Evolutionary conservation across 1,140 invertebrate species (phyloP).

Genomic region (Drosophila ananassae): DNA sequence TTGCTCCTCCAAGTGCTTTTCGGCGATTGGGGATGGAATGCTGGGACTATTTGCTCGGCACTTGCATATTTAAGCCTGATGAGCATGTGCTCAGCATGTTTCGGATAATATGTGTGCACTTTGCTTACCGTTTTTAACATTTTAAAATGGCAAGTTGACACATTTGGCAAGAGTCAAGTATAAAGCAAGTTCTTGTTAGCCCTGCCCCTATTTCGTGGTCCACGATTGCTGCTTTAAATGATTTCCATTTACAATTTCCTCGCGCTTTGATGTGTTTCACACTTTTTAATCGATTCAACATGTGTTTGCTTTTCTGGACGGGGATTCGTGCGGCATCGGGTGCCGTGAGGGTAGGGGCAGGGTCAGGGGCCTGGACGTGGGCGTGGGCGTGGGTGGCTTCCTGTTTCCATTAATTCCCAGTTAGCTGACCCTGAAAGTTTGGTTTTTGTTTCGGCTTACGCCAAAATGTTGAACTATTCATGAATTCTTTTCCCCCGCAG

Average conservation of each 20-base stretch:
- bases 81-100: constrained; percentile 33
- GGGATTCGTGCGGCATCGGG: not conserved
- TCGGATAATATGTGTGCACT: constrained; percentile 3
- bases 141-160: not conserved
- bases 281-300: constrained; percentile 42
- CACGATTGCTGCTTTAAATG: not conserved
- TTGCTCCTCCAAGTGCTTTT: constrained; percentile 23
- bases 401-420: constrained; percentile 40
- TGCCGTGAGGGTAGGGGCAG: not conserved
- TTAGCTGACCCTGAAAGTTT: constrained; percentile 44
- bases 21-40: constrained; percentile 19
- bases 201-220: too few species aligned
- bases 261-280: constrained; percentile 26
- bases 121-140: constrained; percentile 20
- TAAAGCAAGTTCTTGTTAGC: not conserved
- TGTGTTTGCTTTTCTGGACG: constrained; percentile 26
- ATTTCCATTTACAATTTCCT: constrained; percentile 20
- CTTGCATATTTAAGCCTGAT: constrained; percentile 30
- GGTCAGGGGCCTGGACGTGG: too few species aligned
- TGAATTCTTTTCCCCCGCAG: constrained; percentile 27
- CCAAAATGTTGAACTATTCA: constrained; percentile 40
- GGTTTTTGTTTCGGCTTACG: constrained; percentile 31
- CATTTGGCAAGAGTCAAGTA: not conserved
- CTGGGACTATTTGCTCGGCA: constrained; percentile 22
- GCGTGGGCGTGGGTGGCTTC: constrained; percentile 13